Evolutionary conservation across 2,113 vertebrate genomes (phyloP).

Genomic region (Pseudorectes ferrugineus): DNA sequence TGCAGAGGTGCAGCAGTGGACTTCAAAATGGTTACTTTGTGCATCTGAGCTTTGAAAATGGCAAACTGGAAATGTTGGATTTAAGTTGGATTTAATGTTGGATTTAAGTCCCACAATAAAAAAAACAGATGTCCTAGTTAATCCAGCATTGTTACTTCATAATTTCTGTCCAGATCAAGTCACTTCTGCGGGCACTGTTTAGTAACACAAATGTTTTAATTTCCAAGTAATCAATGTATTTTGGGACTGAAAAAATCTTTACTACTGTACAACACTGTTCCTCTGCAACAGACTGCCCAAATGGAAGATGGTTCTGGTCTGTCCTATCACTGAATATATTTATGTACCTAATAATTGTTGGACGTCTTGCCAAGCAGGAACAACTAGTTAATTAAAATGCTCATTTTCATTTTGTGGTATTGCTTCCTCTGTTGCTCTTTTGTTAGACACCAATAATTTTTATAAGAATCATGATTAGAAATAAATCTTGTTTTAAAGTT

Average conservation of each 20-base stretch:
- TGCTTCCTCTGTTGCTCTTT: not conserved
- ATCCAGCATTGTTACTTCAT: not conserved
- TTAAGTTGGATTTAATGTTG: not conserved
- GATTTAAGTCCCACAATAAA: not conserved
- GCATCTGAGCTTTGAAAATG: constrained; percentile 43
- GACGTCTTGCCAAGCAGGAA: not conserved
- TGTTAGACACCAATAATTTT: not conserved
- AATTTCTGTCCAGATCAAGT: not conserved
- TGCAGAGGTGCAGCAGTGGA: not conserved
- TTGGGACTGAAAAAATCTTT: not conserved
- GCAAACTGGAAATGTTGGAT: not conserved
- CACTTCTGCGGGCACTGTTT: not conserved
- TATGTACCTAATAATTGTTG: not conserved
- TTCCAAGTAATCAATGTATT: not conserved
- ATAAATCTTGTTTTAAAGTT: not conserved
- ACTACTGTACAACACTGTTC: not conserved
- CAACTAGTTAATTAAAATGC: not conserved
- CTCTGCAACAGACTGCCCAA: not conserved
- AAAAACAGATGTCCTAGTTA: not conserved
- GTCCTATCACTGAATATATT: not conserved
- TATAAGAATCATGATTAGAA: not conserved
- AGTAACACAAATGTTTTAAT: not conserved
- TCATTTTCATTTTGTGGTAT: not conserved
- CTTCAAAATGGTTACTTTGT: not conserved
- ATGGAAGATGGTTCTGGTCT: not conserved